Conservation (phyloP, 35 echinoderm and acorn worm species). For the Heliocidaris erythrogramma region DNA sequence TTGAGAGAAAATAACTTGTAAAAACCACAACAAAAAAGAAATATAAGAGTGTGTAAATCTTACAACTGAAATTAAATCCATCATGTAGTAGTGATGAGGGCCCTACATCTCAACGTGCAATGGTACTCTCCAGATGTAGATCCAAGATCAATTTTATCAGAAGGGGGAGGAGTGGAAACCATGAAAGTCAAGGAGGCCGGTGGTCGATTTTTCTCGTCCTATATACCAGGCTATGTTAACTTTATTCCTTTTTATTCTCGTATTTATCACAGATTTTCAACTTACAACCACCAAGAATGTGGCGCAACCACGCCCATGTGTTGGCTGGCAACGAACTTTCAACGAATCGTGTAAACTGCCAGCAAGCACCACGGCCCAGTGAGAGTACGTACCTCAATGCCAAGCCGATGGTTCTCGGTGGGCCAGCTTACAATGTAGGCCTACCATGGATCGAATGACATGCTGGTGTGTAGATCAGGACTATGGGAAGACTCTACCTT, state of each 20-base stretch:
- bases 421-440: background rate
- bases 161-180: no score
- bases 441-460: background rate
- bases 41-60: no score
- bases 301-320: background rate
- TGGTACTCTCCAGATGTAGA: no score
- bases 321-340: conserved; percentile 24
- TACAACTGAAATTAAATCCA: no score
- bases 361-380: background rate
- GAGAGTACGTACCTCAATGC: background rate
- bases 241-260: background rate
- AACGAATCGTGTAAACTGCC: background rate
- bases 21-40: no score
- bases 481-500: background rate
- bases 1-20: no score
- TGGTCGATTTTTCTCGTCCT: background rate
- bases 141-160: no score
- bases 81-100: no score
- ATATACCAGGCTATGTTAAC: background rate
- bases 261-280: background rate
- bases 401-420: background rate
- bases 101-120: no score
- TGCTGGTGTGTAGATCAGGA: conserved; percentile 22
- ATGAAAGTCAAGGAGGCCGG: no score
- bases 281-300: background rate